Conservation (phyloP, 2,888 invertebrate species). For the Pantelozetes paolii region DNA sequence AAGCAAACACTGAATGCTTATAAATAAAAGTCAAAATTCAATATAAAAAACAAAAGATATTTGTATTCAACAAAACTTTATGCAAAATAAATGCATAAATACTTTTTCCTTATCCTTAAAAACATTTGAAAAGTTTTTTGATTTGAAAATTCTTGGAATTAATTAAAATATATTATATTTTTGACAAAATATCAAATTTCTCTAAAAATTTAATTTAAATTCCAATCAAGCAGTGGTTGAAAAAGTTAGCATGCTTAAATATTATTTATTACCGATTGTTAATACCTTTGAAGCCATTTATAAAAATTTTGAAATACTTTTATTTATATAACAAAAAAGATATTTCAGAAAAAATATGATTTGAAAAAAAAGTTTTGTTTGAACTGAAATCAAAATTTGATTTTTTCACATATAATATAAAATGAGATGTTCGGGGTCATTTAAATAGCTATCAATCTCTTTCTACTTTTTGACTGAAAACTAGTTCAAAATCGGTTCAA, state of each 20-base stretch:
- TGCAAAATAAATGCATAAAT: not conserved
- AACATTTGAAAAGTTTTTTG: no score
- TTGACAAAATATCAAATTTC: no score
- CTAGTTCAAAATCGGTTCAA: not conserved
- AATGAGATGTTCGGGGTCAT: not conserved
- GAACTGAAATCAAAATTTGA: not conserved
- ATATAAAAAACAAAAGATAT: not conserved
- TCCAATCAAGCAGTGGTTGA: no score
- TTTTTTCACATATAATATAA: not conserved
- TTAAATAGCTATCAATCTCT: slow-evolving; percentile 1
- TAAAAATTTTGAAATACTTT: no score
- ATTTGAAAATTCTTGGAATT: no score
- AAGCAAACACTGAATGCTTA: not conserved
- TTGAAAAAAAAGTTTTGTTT: not conserved
- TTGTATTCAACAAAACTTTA: not conserved
- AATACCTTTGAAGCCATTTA: no score
- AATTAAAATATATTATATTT: no score
- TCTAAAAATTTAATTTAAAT: no score
- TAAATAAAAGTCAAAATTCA: not conserved
- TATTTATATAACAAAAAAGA: no score
- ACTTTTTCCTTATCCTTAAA: not conserved
- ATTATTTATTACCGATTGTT: no score
- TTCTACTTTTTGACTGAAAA: not conserved
- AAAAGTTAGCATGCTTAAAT: no score
- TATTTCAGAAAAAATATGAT: not conserved